Evolutionary conservation across 2,888 invertebrate genomes (phyloP).

Genomic region (Macrosiphum euphorbiae): DNA sequence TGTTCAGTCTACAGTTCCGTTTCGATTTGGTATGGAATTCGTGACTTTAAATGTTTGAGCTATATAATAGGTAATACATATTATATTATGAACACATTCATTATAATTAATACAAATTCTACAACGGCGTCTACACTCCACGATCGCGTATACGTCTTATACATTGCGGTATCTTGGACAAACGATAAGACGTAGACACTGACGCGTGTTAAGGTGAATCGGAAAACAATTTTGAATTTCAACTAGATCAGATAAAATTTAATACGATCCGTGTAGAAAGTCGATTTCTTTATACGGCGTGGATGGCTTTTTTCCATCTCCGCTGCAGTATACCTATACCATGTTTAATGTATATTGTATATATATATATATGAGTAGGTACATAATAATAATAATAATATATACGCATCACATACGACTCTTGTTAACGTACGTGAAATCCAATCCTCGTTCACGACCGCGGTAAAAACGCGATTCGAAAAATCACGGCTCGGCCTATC

Average conservation of each 20-base stretch:
- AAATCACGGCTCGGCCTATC: neutral
- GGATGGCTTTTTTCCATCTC: neutral
- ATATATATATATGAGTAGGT: neutral
- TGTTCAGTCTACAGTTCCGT: neutral
- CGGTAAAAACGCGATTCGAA: neutral
- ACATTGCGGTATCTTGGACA: neutral
- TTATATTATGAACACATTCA: neutral
- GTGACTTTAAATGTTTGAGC: neutral
- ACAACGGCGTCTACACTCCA: neutral
- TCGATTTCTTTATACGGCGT: slow-evolving; percentile 25
- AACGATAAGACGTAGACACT: neutral
- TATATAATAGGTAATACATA: too few species aligned
- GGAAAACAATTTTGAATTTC: slow-evolving; percentile 43
- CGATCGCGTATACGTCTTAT: neutral
- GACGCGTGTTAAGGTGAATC: neutral
- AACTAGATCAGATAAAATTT: slow-evolving; percentile 33
- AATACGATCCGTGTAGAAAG: slow-evolving; percentile 35
- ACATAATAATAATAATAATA: neutral
- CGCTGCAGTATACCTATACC: neutral
- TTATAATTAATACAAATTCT: slow-evolving; percentile 28
- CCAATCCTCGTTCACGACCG: neutral
- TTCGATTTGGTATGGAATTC: neutral
- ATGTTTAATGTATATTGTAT: too few species aligned
- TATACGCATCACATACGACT: neutral
- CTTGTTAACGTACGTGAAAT: slow-evolving; percentile 18